Conservation (phyloP, 37 sponge, comb jelly and placozoan genomes). For the Oopsacas minuta region DNA sequence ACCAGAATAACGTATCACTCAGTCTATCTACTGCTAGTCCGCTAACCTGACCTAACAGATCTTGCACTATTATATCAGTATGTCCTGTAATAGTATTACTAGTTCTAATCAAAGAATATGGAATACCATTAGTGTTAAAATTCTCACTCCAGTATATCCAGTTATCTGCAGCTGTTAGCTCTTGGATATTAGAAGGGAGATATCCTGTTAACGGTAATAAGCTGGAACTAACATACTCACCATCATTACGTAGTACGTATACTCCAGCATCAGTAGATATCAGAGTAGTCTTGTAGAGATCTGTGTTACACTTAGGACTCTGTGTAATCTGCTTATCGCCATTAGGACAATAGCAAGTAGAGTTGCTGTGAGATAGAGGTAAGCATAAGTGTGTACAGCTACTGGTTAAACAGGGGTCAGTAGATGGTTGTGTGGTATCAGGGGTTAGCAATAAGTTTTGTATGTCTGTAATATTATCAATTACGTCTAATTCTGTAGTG, state of each 20-base stretch:
- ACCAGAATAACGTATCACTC: background rate
- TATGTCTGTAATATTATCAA: background rate
- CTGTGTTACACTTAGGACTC: background rate
- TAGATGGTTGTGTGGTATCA: background rate
- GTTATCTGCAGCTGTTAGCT: background rate
- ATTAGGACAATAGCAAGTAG: background rate
- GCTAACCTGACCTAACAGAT: background rate
- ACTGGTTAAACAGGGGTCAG: background rate
- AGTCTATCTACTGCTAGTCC: background rate
- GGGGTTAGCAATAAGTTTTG: background rate
- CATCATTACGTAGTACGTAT: background rate
- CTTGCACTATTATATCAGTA: background rate
- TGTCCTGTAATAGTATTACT: background rate
- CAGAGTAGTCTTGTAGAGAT: background rate
- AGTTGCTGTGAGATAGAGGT: background rate
- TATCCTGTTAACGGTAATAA: background rate
- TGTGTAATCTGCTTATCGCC: background rate
- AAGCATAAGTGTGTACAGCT: background rate
- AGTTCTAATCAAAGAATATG: background rate
- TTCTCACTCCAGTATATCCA: background rate
- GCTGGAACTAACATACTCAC: background rate
- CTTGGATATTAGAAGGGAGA: background rate
- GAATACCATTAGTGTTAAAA: background rate
- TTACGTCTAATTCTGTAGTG: background rate
- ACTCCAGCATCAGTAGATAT: background rate